phyloP scores from a whole-genome alignment of 1,140 invertebrate genomes.

The Plutomurus gul region DNA sequence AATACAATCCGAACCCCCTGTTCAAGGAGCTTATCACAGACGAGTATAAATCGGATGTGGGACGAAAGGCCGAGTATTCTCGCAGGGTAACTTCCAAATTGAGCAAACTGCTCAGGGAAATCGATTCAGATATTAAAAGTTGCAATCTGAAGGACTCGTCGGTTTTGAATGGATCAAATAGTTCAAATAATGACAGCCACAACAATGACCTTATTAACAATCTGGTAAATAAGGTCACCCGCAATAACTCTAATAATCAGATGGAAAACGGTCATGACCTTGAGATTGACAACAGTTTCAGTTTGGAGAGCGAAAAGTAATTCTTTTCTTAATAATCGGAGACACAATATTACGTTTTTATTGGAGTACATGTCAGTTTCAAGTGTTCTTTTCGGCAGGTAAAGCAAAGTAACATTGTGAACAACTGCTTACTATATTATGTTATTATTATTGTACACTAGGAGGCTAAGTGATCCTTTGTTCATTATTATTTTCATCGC shows the following conservation, averaged over 20 bases:
- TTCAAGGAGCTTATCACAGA: conserved; percentile 49
- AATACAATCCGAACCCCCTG: conserved; percentile 52
- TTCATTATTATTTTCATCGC: background rate
- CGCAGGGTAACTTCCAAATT: conserved; percentile 48
- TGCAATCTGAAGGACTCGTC: background rate
- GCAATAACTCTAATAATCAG: background rate
- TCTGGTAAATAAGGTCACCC: no score
- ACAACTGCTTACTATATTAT: background rate
- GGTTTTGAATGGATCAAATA: background rate
- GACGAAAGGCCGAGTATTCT: conserved; percentile 48
- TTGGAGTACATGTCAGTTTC: background rate
- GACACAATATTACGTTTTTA: background rate
- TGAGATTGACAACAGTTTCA: background rate
- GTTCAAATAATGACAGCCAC: background rate
- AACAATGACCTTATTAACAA: background rate
- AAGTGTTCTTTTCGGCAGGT: background rate
- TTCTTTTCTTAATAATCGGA: no score
- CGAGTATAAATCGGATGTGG: conserved; percentile 42
- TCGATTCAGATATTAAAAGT: conserved; percentile 43
- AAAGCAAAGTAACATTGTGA: background rate
- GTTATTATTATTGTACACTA: background rate
- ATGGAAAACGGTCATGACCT: background rate
- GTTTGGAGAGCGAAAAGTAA: background rate
- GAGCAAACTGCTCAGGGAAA: conserved; percentile 49
- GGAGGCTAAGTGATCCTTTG: background rate